Conservation (phyloP, 2,888 invertebrate genomes). For the Orthosia incerta region DNA sequence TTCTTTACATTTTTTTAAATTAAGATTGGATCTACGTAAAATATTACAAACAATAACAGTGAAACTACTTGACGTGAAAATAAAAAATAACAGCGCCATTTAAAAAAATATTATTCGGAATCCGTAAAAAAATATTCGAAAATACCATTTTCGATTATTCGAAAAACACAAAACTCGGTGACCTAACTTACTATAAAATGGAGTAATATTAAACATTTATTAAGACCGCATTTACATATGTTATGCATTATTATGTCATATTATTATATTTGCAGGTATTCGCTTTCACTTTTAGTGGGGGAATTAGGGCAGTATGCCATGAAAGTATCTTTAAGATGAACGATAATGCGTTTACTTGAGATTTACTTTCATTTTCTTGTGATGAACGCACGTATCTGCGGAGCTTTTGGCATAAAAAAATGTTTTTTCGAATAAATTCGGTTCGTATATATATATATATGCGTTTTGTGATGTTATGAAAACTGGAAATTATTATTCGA, state of each 20-base stretch:
- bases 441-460: slow-evolving; percentile 4
- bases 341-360: slow-evolving; percentile 49
- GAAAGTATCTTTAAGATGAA: slow-evolving; percentile 56
- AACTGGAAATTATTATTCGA: neutral
- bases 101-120: neutral
- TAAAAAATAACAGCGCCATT: neutral
- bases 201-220: slow-evolving; percentile 33
- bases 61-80: neutral
- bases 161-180: slow-evolving; percentile 34
- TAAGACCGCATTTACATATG: slow-evolving; percentile 62
- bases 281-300: slow-evolving; percentile 78
- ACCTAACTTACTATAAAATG: slow-evolving; percentile 28
- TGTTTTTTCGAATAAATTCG: slow-evolving; percentile 4
- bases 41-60: neutral
- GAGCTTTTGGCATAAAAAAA: slow-evolving; percentile 17
- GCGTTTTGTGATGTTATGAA: neutral
- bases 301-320: slow-evolving; percentile 79
- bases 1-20: too few species aligned
- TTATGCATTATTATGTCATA: slow-evolving; percentile 79
- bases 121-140: neutral
- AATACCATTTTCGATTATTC: neutral
- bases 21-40: too few species aligned
- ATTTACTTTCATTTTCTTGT: slow-evolving; percentile 58
- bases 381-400: slow-evolving; percentile 2
- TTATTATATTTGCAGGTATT: slow-evolving; percentile 71